Conservation (phyloP, 2,888 invertebrate species). For the Dermolepida albohirtum region DNA sequence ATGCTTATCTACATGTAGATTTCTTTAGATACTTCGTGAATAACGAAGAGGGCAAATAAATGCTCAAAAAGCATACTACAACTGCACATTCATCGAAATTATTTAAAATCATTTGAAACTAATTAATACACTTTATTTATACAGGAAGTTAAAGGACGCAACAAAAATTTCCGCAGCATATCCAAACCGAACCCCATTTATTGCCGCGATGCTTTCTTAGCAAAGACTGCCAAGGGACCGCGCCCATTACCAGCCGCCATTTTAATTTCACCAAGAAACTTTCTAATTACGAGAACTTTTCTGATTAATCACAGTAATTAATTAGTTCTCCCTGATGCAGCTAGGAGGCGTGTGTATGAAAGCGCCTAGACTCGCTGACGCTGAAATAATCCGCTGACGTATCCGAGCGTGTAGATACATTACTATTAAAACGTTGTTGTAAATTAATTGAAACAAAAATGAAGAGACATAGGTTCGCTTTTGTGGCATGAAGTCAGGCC, state of each 20-base stretch:
- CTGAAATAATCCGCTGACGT: constrained; percentile 25
- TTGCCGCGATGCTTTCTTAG: constrained; percentile 3
- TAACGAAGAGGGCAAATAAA: too few species aligned
- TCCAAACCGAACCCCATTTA: constrained; percentile 42
- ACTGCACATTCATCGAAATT: too few species aligned
- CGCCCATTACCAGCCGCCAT: constrained; percentile 55
- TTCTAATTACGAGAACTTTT: constrained; percentile 71
- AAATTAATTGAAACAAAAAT: constrained; percentile 47
- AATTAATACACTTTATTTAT: not conserved
- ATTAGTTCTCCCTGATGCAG: constrained; percentile 62
- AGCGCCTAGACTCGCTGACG: constrained; percentile 45
- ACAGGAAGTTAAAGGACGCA: too few species aligned
- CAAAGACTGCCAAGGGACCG: constrained; percentile 7
- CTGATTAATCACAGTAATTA: constrained; percentile 73
- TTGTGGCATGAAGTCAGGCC: too few species aligned
- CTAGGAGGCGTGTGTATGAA: constrained; percentile 47
- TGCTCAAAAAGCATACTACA: too few species aligned
- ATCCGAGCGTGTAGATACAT: too few species aligned
- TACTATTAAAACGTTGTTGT: constrained; percentile 49
- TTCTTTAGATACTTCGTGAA: too few species aligned
- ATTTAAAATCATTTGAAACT: not conserved
- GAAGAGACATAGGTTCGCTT: too few species aligned
- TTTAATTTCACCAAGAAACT: constrained; percentile 70
- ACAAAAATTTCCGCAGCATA: constrained; percentile 37
- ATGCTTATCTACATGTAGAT: too few species aligned